A percentile compares a stretch with the other conserved stretches of the same genome.
phyloP scores from a whole-genome alignment of 1,140 invertebrate genomes.

The Camponotus floridanus region DNA sequence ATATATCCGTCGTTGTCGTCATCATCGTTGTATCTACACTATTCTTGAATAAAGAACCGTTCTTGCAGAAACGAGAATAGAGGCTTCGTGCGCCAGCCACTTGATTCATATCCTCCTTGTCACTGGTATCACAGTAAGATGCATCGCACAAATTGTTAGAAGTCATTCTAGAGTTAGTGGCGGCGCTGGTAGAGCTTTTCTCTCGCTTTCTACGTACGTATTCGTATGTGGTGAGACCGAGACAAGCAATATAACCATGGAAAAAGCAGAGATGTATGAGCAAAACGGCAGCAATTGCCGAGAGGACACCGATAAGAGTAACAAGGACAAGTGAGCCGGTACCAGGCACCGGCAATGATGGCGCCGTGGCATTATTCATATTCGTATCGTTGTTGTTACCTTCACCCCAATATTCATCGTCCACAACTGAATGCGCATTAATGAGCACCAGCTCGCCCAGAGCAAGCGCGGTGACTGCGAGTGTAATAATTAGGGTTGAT shows the following conservation, averaged over 20 bases:
- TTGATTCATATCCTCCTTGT: conserved; percentile 63
- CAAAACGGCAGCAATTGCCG: conserved; percentile 91
- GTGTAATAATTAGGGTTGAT: conserved; percentile 92
- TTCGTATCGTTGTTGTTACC: conserved; percentile 37
- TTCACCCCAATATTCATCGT: neutral
- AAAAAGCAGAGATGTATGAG: conserved; percentile 96
- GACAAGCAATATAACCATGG: conserved; percentile 94
- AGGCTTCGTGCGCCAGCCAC: neutral
- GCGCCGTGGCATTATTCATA: conserved; percentile 82
- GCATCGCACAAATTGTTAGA: conserved; percentile 58
- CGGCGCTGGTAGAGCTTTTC: conserved; percentile 27
- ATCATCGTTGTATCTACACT: neutral
- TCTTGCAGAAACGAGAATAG: conserved; percentile 21
- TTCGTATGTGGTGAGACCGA: conserved; percentile 96
- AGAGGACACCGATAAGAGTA: conserved; percentile 89
- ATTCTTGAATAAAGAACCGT: neutral
- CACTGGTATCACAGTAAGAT: conserved; percentile 50
- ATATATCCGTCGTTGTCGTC: neutral
- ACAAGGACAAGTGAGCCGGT: conserved; percentile 89
- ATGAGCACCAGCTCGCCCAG: conserved; percentile 89
- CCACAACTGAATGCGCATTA: conserved; percentile 18
- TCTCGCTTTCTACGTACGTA: conserved; percentile 90
- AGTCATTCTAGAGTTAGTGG: conserved; percentile 21
- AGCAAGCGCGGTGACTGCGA: conserved; percentile 90
- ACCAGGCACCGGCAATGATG: conserved; percentile 85